These are phyloP conservation scores for Romanogobio albipinnatus DNA, from an alignment of 2,113 vertebrate genomes.

Conservation along the genomic window DNA sequence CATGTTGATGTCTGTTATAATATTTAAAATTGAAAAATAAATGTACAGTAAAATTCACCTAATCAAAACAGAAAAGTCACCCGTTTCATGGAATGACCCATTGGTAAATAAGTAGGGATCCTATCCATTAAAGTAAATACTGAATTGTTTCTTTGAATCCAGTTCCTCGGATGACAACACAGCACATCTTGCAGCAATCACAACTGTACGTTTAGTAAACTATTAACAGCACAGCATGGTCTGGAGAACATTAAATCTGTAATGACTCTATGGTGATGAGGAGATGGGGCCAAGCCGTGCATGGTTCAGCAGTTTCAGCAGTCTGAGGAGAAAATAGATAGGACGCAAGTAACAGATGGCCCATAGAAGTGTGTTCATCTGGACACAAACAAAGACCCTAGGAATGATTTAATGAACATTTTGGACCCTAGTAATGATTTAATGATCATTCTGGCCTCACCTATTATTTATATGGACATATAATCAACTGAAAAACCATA, in stretches of 20 bases:
- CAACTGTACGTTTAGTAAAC: constrained; percentile 43
- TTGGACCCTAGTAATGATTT: constrained; percentile 70
- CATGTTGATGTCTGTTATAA: not conserved
- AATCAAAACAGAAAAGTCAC: not conserved
- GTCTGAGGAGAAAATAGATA: constrained; percentile 52
- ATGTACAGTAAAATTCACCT: not conserved
- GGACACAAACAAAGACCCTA: constrained; percentile 71
- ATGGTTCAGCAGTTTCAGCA: constrained; percentile 48
- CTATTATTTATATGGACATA: constrained; percentile 73
- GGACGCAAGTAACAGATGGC: constrained; percentile 68
- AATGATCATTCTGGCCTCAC: constrained; percentile 73
- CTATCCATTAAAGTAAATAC: not conserved
- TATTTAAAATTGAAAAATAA: not conserved
- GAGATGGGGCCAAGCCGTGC: constrained; percentile 40
- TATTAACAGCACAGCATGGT: constrained; percentile 28
- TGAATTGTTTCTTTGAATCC: not conserved
- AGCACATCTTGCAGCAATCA: constrained; percentile 22
- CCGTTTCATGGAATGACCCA: not conserved
- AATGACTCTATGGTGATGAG: constrained; percentile 39
- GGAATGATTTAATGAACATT: constrained; percentile 72
- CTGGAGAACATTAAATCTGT: constrained; percentile 41
- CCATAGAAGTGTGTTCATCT: constrained; percentile 67
- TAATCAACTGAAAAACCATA: constrained; percentile 74
- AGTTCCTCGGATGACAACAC: constrained; percentile 3
- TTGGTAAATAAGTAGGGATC: not conserved